Evolutionary conservation across 2,113 vertebrate species (phyloP), one percentile per base, ranked within the genome.

Genomic region (Nothocercus julius): DNA sequence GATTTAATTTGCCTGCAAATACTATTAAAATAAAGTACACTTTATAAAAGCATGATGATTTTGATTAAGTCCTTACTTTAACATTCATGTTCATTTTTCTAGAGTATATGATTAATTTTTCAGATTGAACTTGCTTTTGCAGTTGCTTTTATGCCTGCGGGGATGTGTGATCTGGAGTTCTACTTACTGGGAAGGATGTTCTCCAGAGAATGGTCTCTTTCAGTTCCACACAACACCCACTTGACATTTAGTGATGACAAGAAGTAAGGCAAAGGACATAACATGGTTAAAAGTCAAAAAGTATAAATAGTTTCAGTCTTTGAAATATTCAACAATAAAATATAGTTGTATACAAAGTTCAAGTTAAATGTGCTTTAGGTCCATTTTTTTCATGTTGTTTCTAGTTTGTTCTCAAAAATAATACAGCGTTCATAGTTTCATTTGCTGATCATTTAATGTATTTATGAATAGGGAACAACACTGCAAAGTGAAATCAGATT

Each of bases 81-180:
- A 64, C 22, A 94, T 95, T 83, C 61, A 36, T 88, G 74, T 93
- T 95, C 84, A 69, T 96, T 96, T 97, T 97, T 87, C 74, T 53
- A 80, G 85, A 85, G 92, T 95, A 96, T 92, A 92, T 85, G 59
- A 82, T 95, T 95, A 89, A 73, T 93, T 93, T 95, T 96, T 96
- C 91, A 91, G 81, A 87, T 25, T 72, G 70, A 96, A 95, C 88
- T 93, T 85, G 67, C 68, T 94, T 97, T 92, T 94, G 76, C 92
- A 97, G 96, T 95, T 96, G 82, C 77, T 92, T 70, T 86, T 97
- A 87, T 93, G 80, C 88, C 96, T 89, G 74, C 80, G 95, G 82
- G 89, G 97, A 96, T 96, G 81, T 97, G 96, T 94, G 95, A 96
- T 95, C 94, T 97, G 88, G 77, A 96, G 97, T 94, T 96, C 79